These are phyloP conservation scores for Synergus japonicus DNA, from an alignment of 2,888 invertebrate genomes.

Conservation along the genomic window DNA sequence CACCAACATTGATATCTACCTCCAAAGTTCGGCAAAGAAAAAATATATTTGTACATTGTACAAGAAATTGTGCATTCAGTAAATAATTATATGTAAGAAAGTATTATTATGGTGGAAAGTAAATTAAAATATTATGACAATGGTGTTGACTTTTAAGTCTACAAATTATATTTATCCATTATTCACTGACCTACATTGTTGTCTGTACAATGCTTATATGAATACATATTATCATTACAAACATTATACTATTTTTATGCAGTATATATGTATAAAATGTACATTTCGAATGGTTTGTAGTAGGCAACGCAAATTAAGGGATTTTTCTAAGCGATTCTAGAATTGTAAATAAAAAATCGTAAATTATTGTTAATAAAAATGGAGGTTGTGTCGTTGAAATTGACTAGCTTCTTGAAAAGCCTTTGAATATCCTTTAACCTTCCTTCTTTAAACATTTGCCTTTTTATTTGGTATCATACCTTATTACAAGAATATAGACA, in stretches of 20 bases:
- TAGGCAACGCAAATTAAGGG: background rate
- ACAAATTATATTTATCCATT: constrained; percentile 12
- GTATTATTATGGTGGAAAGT: constrained; percentile 8
- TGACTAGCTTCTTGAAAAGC: background rate
- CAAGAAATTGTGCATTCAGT: background rate
- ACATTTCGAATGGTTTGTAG: background rate
- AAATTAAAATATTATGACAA: constrained; percentile 7
- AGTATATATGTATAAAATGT: constrained; percentile 19
- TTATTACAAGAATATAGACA: background rate
- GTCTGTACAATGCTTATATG: constrained; percentile 16
- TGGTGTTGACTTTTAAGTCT: constrained; percentile 11
- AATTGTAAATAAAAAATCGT: background rate
- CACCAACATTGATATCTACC: background rate
- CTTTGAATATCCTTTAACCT: background rate
- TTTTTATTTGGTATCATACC: background rate
- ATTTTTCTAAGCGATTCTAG: constrained; percentile 14
- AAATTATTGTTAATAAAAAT: constrained; percentile 15
- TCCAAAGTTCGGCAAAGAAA: background rate
- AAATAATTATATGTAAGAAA: background rate
- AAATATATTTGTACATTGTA: background rate
- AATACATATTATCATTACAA: constrained; percentile 6
- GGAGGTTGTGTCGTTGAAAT: background rate
- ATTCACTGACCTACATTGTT: constrained; percentile 17
- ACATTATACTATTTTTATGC: background rate
- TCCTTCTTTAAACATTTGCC: background rate